Percentiles rank a stretch among this genome's conserved stretches.
phyloP scores from a whole-genome alignment of 2,888 invertebrate species.

The Lycaena phlaeas region DNA sequence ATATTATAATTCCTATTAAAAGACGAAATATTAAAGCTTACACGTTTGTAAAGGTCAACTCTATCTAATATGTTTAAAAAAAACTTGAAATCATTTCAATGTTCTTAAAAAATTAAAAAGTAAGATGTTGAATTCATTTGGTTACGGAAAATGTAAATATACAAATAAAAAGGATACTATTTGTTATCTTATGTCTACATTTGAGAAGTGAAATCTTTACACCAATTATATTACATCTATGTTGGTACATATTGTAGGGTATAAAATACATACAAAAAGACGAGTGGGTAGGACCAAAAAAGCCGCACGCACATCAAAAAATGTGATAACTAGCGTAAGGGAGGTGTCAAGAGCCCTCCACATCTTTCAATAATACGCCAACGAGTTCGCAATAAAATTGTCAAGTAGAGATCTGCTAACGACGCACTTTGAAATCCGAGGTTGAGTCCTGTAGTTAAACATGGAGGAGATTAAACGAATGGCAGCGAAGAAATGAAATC shows the following conservation, averaged over 20 bases:
- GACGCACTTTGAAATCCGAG: slow-evolving; percentile 46
- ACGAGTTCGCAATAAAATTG: slow-evolving; percentile 55
- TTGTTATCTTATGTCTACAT: too few species aligned
- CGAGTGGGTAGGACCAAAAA: slow-evolving; percentile 36
- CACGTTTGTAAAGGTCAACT: too few species aligned
- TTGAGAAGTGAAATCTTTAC: too few species aligned
- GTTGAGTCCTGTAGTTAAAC: slow-evolving; percentile 30
- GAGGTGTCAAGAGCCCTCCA: slow-evolving; percentile 48
- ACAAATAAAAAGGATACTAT: too few species aligned
- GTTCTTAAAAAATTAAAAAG: too few species aligned
- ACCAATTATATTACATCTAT: too few species aligned
- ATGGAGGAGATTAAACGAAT: slow-evolving; percentile 19
- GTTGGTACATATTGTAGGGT: slow-evolving; percentile 11
- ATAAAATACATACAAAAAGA: slow-evolving; percentile 26
- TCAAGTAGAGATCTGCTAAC: slow-evolving; percentile 57
- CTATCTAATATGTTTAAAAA: too few species aligned
- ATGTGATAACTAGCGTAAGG: slow-evolving; percentile 65
- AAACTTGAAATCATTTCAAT: too few species aligned
- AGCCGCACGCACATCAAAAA: slow-evolving; percentile 55
- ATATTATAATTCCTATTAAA: too few species aligned
- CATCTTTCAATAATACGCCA: slow-evolving; percentile 41
- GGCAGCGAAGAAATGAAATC: slow-evolving; percentile 7
- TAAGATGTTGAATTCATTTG: too few species aligned
- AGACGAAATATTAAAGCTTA: too few species aligned
- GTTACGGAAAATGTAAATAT: too few species aligned